Base-by-base conservation (phyloP, 2,888 invertebrate species). In the Deilephila elpenor region DNA sequence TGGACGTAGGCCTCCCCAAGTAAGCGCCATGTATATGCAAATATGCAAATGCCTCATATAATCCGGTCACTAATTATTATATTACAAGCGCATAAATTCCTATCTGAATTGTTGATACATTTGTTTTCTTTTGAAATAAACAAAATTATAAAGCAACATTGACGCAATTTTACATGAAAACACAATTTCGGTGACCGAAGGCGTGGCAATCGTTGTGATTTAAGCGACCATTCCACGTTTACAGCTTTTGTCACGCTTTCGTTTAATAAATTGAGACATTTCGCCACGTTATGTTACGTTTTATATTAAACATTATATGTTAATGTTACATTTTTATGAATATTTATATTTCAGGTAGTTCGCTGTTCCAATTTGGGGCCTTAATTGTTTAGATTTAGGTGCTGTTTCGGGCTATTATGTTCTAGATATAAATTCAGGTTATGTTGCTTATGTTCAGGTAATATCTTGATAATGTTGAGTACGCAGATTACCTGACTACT, bases 181-280 rank as follows among this genome's bases (percentile, higher is more conserved):
- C 86, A 86, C 86, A 86, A 87, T 88, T 90, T 84, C 81, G 84
- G 81, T 80, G 82, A 82, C 82, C 80, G 79, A 78, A 80, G 90
- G 89, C 89, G 91, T 89, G 90, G 88, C 85, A 78, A 83, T 83
- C 80, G 81, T 79, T 75, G 85, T 91, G 91, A 91, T 91, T 91
- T 90, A 88, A 89, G 85, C 88, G 86, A 89, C 89, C 89, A 84
- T 85, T 87, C 80, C 84, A 86, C 84, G 86, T 90, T 90, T 87
- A 91, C 88, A 81, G 86, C 88, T 87, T 89, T 89, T 89, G 91
- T 89, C 90, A 91, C 91, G 91, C 89, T 87, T 86, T 80, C 82
- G 78, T 85, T 83, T 85, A 84, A 89, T 89, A 90, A 90, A 92
- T 91, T 90, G 88, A 90, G 89, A 90, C 89, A 88, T 91, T 91